Evolutionary conservation across 2,888 invertebrate genomes (phyloP).

Genomic region (Clusia tigrina): DNA sequence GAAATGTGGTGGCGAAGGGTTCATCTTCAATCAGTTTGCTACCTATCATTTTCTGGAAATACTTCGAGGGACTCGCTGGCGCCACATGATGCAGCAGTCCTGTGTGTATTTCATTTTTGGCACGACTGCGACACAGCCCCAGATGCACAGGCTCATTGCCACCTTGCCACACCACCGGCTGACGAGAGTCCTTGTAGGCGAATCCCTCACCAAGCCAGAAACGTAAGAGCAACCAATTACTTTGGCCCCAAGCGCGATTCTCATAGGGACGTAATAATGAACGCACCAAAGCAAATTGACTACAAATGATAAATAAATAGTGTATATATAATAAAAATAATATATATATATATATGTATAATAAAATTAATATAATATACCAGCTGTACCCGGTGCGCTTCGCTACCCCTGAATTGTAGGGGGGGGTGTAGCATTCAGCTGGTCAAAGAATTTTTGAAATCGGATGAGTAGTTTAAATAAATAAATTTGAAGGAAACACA

Average conservation of each 20-base stretch:
- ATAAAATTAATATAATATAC: too few relatives aligned
- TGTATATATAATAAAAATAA: constrained; percentile 18
- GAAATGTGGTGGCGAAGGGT: constrained; percentile 72
- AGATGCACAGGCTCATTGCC: constrained; percentile 53
- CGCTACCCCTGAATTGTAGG: too few relatives aligned
- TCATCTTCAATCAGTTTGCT: constrained; percentile 71
- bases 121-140: constrained; percentile 60
- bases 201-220: constrained; percentile 88
- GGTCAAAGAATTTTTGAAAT: too few relatives aligned
- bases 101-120: constrained; percentile 62
- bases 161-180: constrained; percentile 68
- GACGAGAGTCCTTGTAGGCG: constrained; percentile 74
- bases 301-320: constrained; percentile 43
- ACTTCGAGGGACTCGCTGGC: constrained; percentile 61
- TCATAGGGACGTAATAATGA: constrained; percentile 80
- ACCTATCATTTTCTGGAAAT: constrained; percentile 68
- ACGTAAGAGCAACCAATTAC: constrained; percentile 83
- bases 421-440: too few relatives aligned
- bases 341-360: background rate
- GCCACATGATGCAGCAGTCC: constrained; percentile 63
- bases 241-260: constrained; percentile 83
- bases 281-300: constrained; percentile 72
- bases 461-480: too few relatives aligned
- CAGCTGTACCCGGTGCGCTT: too few relatives aligned
- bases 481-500: too few relatives aligned